Base-by-base conservation (phyloP, 2,888 invertebrate genomes). In the Oligia strigilis region DNA sequence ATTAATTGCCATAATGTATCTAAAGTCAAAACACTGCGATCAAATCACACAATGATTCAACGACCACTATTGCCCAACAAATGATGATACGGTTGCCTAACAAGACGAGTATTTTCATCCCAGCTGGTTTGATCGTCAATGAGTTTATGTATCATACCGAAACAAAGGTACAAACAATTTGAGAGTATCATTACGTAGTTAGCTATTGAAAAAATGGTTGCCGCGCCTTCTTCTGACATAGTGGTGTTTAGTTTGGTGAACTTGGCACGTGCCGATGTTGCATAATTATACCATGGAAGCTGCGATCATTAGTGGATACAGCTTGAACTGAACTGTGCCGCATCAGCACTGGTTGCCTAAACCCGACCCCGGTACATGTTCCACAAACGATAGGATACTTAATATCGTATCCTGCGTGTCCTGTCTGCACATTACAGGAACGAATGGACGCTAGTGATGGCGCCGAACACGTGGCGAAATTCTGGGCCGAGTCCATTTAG, bases 81-180 rank as follows among this genome's bases (percentile, higher is more conserved):
- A 93, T 93, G 93, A 94, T 94, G 94, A 94, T 94, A 92, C 85
- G 89, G 90, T 96, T 96, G 94, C 95, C 83, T 94, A 95, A 96
- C 94, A 94, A 94, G 95, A 95, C 29, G 13, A 43, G 72, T 95
- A 94, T 93, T 92, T 93, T 93, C 89, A 91, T 93, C 91, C 78
- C 65, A 70, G 65, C 46, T 67, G 60, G 86, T 90, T 85, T 93
- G 91, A 91, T 90, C 91, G 92, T 94, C 94, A 94, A 94, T 95
- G 94, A 94, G 92, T 92, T 92, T 91, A 86, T 91, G 90, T 92
- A 90, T 90, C 88, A 89, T 89, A 92, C 92, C 92, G 93, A 95
- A 95, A 95, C 95, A 96, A 95, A 95, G 94, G 92, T 89, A 93
- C 91, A 92, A 94, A 95, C 94, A 94, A 95, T 95, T 95, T 95